Base-by-base conservation (phyloP, 2,888 invertebrate genomes). In the Cynaeus angustus region DNA sequence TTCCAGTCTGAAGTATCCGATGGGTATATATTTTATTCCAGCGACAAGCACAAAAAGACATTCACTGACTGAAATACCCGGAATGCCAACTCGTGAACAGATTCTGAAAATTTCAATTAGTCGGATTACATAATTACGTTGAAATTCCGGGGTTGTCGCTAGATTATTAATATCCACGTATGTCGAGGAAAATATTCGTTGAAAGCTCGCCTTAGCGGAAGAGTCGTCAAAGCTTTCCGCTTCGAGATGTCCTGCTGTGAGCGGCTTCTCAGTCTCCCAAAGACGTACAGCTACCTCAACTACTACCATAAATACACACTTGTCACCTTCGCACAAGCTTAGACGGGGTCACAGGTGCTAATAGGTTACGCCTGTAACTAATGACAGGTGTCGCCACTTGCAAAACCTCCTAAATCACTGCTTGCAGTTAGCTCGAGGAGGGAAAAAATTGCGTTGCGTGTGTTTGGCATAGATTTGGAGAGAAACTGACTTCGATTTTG, bases 331-430 rank as follows among this genome's bases (percentile, higher is more conserved):
- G 53, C 61, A 70, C 55, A 48, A 68, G 55, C 71, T 13, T 73
- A 72, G 72, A 74, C 68, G 64, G 70, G 75, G 75, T 75, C 75
- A 75, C 58, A 75, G 75, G 75, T 75, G 73, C 72, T 74, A 74
- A 75, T 74, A 72, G 74, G 75, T 72, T 68, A 74, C 70, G 70
- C 64, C 46, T 68, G 73, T 70, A 72, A 66, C 41, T 72, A 73
- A 74, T 71, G 74, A 74, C 74, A 73, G 72, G 71, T 74, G 75
- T 74, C 73, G 71, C 74, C 74, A 75, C 74, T 72, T 68, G 69
- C 64, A 48, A 68, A 68, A 68, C 13, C 62, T 26, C 46, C 46
- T 61, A 67, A 67, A 67, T 67, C 61, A 43, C 33, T 33, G 33
- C n/a, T 33, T 33, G 33, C 33, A 33, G n/a, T 9, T 6, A 6